These are phyloP conservation scores for Patella depressa DNA, from an alignment of 2,888 invertebrate species.

Conservation along the genomic window DNA sequence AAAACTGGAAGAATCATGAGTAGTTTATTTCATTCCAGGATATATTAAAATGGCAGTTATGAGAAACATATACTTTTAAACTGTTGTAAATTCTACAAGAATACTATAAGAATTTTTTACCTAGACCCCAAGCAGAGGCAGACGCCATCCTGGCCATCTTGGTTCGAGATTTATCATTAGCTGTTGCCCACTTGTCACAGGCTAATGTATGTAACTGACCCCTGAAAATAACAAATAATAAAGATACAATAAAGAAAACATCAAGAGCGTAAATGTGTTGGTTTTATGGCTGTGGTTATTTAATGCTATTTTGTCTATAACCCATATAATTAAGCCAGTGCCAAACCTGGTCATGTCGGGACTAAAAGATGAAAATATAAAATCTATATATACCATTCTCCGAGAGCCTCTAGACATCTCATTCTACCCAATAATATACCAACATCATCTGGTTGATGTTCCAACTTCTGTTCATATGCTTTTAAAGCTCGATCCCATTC, in stretches of 20 bases:
- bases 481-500: constrained; percentile 97
- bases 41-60: too few relatives aligned
- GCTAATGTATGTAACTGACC: constrained; percentile 84
- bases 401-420: constrained; percentile 95
- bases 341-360: neutral
- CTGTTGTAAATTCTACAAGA: neutral
- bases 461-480: constrained; percentile 85
- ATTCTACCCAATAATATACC: constrained; percentile 83
- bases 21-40: too few relatives aligned
- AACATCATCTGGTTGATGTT: constrained; percentile 62
- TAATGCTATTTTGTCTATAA: too few relatives aligned
- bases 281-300: too few relatives aligned
- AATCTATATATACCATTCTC: constrained; percentile 86
- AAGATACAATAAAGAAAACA: too few relatives aligned
- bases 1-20: too few relatives aligned
- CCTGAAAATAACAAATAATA: constrained; percentile 48
- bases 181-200: constrained; percentile 83
- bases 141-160: constrained; percentile 88
- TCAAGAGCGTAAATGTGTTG: too few relatives aligned
- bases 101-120: constrained; percentile 47
- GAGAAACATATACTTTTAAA: too few relatives aligned
- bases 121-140: constrained; percentile 95
- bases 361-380: neutral
- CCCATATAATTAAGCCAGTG: too few relatives aligned
- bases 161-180: constrained; percentile 70